Evolutionary conservation across 2,113 vertebrate species (phyloP).

Genomic region (Pelecanoides urinatrix): DNA sequence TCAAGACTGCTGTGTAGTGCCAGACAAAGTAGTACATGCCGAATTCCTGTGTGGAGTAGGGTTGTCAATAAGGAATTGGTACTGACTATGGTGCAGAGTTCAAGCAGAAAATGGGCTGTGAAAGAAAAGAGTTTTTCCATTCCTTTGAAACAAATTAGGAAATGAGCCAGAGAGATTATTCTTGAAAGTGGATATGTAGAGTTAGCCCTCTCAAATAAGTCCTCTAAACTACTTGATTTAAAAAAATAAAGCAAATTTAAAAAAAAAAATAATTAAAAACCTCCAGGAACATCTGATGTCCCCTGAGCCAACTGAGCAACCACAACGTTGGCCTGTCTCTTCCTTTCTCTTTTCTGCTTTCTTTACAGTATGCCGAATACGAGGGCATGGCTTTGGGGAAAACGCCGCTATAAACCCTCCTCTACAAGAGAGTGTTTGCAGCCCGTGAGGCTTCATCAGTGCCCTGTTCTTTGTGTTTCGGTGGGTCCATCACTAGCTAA

Average conservation of each 20-base stretch:
- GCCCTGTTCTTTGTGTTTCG: not conserved
- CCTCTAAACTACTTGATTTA: not conserved
- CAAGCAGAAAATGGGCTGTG: not conserved
- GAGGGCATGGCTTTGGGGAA: not conserved
- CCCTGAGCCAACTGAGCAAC: not conserved
- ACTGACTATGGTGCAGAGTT: rapidly evolving
- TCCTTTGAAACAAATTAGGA: not conserved
- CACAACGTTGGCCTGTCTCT: rapidly evolving
- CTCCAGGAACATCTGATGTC: not conserved
- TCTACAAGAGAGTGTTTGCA: not conserved
- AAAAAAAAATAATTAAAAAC: not conserved
- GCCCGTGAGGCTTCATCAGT: not conserved
- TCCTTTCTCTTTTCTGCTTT: not conserved
- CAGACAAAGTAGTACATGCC: rapidly evolving
- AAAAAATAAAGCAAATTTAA: not conserved
- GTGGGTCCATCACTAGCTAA: not conserved
- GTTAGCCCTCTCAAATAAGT: not conserved
- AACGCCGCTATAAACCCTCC: rapidly evolving
- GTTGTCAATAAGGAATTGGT: not conserved
- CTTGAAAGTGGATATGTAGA: not conserved
- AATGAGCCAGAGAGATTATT: not conserved
- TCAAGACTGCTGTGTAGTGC: rapidly evolving
- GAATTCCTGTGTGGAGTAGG: not conserved
- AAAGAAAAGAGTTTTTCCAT: not conserved
- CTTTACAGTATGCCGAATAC: not conserved